Base-by-base conservation (phyloP, 2,797 vertebrate species). In the Sparidentex hasta region DNA sequence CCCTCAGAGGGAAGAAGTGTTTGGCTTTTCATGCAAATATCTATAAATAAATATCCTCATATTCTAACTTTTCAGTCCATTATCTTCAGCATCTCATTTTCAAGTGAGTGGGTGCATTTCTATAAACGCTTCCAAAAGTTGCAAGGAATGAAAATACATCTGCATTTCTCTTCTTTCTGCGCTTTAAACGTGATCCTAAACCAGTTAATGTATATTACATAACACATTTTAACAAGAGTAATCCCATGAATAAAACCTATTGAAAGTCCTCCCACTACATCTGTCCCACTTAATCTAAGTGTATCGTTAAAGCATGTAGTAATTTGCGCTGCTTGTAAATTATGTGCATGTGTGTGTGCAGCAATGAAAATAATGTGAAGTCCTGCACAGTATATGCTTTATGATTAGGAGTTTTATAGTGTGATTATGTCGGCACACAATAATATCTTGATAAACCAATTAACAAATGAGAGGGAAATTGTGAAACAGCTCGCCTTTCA, bases 21-120 rank as follows among this genome's bases (percentile, higher is more conserved):
- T 82, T 70, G 27, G 38, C 50, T 86, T 68, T 86, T 65, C n/a
- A 81, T 80, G 80, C 43, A 84, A 81, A 83, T 84, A 46, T 76
- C 41, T 47, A 51, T 21, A 29, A 68, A 74, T 67, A 54, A 66
- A 67, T 50, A 23, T 70, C 55, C 72, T 74, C 52, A 9, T 59
- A 27, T 82, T 81, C 50, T 4, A 57, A 67, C 65, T 84, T 85
- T 83, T 78, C 63, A 50, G 59, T 75, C 64, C 70, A 85, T 83
- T 85, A 80, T 87, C 76, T 46, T 66, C 51, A 74, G n/a, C 50
- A 78, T 78, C 65, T 72, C n/a, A 62, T 73, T 86, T 80, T 83
- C 23, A 59, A 65, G 50, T 64, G 38, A 71, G 21, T 27, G 21
- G 69, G 29, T 81, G 54, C 56, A 76, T 78, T 81, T 76, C 14